Conservation (phyloP, 2,888 invertebrate genomes). For the Troides oblongomaculatus region DNA sequence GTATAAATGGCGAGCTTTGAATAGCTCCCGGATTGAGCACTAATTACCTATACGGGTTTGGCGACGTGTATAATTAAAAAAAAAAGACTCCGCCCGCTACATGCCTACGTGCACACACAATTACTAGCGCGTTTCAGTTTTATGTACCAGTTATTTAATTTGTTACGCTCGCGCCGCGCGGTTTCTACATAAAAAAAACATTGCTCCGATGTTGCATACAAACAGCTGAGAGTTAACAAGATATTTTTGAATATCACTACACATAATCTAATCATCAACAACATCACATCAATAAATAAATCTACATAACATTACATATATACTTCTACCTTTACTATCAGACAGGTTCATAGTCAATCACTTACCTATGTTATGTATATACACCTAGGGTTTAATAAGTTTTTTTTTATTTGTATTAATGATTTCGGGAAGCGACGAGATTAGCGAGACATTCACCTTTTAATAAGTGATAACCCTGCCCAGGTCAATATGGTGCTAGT, state of each 20-base stretch:
- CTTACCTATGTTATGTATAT: too few relatives aligned
- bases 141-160: conserved; percentile 24
- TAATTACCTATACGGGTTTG: conserved; percentile 73
- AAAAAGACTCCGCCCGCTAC: conserved; percentile 33
- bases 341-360: too few relatives aligned
- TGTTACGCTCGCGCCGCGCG: conserved; percentile 1
- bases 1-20: conserved; percentile 57
- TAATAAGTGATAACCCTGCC: too few relatives aligned
- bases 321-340: too few relatives aligned
- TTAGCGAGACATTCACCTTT: too few relatives aligned
- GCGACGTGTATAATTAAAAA: conserved; percentile 76
- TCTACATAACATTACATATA: too few relatives aligned
- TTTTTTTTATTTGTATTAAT: too few relatives aligned
- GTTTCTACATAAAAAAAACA: neutral
- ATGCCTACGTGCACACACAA: conserved; percentile 26
- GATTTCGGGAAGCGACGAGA: too few relatives aligned
- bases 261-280: neutral
- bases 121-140: conserved; percentile 23
- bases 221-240: neutral
- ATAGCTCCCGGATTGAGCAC: conserved; percentile 72
- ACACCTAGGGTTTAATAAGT: too few relatives aligned
- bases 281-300: too few relatives aligned
- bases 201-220: neutral
- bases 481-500: too few relatives aligned
- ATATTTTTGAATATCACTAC: too few relatives aligned